Evolutionary conservation across 2,888 invertebrate species (phyloP).

Genomic region (Syrphus vitripennis): DNA sequence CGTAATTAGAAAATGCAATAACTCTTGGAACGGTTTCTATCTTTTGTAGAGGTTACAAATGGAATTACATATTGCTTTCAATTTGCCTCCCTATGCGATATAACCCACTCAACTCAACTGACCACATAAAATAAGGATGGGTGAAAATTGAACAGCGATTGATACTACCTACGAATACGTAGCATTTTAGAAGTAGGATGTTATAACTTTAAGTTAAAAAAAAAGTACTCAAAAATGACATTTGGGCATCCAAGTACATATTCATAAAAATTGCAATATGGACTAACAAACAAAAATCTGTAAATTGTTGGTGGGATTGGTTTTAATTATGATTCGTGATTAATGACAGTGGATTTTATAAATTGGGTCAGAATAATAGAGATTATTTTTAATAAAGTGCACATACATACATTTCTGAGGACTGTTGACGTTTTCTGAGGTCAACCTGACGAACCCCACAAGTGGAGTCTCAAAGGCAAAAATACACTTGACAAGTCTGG

Average conservation of each 20-base stretch:
- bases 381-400: no score
- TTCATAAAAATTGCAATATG: constrained; percentile 14
- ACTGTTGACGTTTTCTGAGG: no score
- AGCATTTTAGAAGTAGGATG: constrained; percentile 31
- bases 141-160: background rate
- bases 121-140: background rate
- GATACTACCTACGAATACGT: background rate
- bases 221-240: constrained; percentile 12
- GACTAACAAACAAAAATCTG: no score
- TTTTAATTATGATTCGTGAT: constrained; percentile 43
- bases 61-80: constrained; percentile 62
- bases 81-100: constrained; percentile 25
- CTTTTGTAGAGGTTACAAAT: constrained; percentile 58
- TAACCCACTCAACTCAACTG: background rate
- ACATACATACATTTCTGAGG: no score
- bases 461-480: no score
- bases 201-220: constrained; percentile 48
- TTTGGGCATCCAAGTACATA: constrained; percentile 19
- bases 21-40: constrained; percentile 49
- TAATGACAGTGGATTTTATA: constrained; percentile 35
- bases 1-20: constrained; percentile 69
- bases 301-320: constrained; percentile 1
- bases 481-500: no score
- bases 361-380: no score
- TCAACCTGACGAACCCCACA: no score